Base-by-base conservation (phyloP, 2,113 vertebrate genomes). In the Etia nguti region DNA sequence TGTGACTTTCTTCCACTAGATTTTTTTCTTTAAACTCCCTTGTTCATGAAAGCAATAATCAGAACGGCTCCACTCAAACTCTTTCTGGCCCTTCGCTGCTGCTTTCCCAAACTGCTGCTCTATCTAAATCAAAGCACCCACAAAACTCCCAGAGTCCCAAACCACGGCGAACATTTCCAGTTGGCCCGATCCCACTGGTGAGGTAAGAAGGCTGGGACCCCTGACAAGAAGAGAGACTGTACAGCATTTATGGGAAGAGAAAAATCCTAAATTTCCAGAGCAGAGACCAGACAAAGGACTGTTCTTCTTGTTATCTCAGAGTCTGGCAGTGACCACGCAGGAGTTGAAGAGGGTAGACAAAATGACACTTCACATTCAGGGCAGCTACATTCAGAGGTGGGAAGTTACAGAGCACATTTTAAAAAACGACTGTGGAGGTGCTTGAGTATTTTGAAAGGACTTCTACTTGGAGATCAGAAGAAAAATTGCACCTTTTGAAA, bases 151-250 rank as follows among this genome's bases (percentile, higher is more conserved):
- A 92, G 89, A 88, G 85, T 86, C 91, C 89, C 9, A 90, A 91
- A 95, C 94, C 94, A 85, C 95, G 81, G 79, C 85, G 87, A 96
- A 91, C 95, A 95, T 93, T 96, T 96, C 95, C 96, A 96, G 93
- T 94, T 96, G 96, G 96, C 94, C 85, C 2, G 2, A 52, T 86
- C 91, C 90, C 93, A 92, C 88, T 65, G 83, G 89, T 96, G 95
- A 96, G 94, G 90, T 96, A 94, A 97, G 88, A 86, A 87, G 83
- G 77, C 91, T 92, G 92, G 95, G 94, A 94, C 88, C 80, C 87
- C 86, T 85, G 94, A 93, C 94, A 92, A 92, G 87, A 60, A 13
- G 55, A 91, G 73, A 77, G 84, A 56, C 91, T 94, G 88, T 86
- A 93, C 86, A 82, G 84, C 77, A 29, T 90, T 94, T 91, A 82